Evolutionary conservation across 2,797 vertebrate genomes (phyloP).

Genomic region (Discoglossus pictus): DNA sequence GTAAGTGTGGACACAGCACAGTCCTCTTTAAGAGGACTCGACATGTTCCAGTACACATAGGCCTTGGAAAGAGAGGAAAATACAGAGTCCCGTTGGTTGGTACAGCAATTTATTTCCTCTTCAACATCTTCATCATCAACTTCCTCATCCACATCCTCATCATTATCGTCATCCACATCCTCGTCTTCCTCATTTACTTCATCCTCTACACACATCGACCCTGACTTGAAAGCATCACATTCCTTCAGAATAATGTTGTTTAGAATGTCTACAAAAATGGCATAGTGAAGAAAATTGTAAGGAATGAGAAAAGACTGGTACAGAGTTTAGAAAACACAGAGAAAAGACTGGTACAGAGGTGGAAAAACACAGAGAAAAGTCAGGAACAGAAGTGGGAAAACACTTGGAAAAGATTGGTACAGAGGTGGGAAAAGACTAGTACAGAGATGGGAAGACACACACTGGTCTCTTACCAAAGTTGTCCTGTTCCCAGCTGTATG

Average conservation of each 20-base stretch:
- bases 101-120: slow-evolving; percentile 56
- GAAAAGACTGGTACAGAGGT: too few relatives aligned
- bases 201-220: slow-evolving; percentile 54
- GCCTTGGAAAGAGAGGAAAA: slow-evolving; percentile 77
- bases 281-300: too few relatives aligned
- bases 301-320: too few relatives aligned
- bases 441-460: too few relatives aligned
- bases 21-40: slow-evolving; percentile 73
- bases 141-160: slow-evolving; percentile 60
- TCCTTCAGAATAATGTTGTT: slow-evolving; percentile 83
- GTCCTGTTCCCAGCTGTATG: slow-evolving; percentile 92
- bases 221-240: slow-evolving; percentile 64
- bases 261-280: slow-evolving; percentile 78
- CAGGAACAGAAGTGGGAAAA: too few relatives aligned
- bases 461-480: slow-evolving; percentile 86
- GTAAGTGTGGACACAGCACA: slow-evolving; percentile 74
- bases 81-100: slow-evolving; percentile 75
- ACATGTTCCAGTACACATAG: slow-evolving; percentile 70
- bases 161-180: slow-evolving; percentile 60
- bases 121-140: slow-evolving; percentile 61
- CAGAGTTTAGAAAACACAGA: too few relatives aligned
- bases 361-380: too few relatives aligned
- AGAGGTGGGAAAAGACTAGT: too few relatives aligned
- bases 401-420: too few relatives aligned
- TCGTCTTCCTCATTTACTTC: slow-evolving; percentile 64